Evolutionary conservation across 2,797 vertebrate genomes (phyloP).

Genomic region (Poeciliopsis infans): DNA sequence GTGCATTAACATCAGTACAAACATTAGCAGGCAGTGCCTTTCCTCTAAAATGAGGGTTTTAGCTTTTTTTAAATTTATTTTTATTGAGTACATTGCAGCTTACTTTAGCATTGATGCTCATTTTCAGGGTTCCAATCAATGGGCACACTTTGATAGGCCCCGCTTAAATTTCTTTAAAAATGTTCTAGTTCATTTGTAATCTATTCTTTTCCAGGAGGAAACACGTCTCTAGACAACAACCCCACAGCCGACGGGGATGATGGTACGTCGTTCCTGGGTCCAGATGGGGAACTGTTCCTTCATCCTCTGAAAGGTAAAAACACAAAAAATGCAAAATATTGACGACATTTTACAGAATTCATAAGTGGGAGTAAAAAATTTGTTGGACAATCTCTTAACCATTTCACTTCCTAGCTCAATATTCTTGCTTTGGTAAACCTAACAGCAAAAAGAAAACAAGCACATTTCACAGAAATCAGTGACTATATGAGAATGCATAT

Average conservation of each 20-base stretch:
- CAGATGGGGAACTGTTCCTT: conserved; percentile 87
- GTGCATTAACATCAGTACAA: no score
- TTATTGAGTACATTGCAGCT: no score
- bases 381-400: background rate
- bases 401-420: background rate
- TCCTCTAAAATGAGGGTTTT: no score
- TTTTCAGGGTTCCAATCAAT: no score
- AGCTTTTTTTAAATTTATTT: no score
- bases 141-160: no score
- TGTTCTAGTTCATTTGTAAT: no score
- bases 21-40: no score
- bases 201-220: conserved; percentile 84
- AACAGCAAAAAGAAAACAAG: background rate
- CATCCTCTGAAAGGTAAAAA: conserved; percentile 93
- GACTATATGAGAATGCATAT: background rate
- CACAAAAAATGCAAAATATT: background rate
- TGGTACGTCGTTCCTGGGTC: conserved; percentile 93
- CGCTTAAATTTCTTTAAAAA: no score
- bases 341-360: background rate
- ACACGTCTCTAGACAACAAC: conserved; percentile 86
- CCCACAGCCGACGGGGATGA: conserved; percentile 92
- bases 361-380: background rate
- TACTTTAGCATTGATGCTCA: no score
- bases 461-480: background rate
- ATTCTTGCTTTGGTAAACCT: background rate